These are phyloP conservation scores for Pseudomyrmex pallidus DNA, from an alignment of 1,140 invertebrate species.

Conservation along the genomic window DNA sequence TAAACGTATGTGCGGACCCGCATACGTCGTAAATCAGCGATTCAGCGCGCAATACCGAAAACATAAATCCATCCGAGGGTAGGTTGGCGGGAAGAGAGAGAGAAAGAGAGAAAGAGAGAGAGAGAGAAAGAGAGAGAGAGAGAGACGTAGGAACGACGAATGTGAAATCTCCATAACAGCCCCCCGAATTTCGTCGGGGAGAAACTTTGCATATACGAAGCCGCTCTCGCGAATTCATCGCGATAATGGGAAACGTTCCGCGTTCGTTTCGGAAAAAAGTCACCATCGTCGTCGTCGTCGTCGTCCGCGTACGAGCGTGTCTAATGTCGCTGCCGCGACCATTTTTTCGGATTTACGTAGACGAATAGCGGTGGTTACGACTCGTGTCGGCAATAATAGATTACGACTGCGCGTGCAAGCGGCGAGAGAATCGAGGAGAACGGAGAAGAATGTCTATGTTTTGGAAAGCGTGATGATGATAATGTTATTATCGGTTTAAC, in stretches of 20 bases:
- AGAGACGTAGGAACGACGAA: background rate
- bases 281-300: background rate
- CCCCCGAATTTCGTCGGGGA: slow-evolving; percentile 28
- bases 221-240: slow-evolving; percentile 28
- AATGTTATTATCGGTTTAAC: slow-evolving; percentile 4
- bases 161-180: slow-evolving; percentile 40
- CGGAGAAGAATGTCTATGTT: slow-evolving; percentile 31
- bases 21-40: slow-evolving; percentile 53
- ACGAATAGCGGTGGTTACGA: slow-evolving; percentile 55
- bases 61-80: slow-evolving; percentile 45
- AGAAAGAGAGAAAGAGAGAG: too few relatives aligned
- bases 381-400: slow-evolving; percentile 55
- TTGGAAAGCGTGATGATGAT: slow-evolving; percentile 38
- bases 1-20: slow-evolving; percentile 38
- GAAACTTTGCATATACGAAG: slow-evolving; percentile 26
- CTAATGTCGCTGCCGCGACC: slow-evolving; percentile 30
- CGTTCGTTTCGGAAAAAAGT: slow-evolving; percentile 36
- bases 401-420: slow-evolving; percentile 41
- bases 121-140: too few relatives aligned
- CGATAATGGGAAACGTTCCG: slow-evolving; percentile 44
- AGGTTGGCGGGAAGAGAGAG: too few relatives aligned
- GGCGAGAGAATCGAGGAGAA: slow-evolving; percentile 7
- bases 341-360: slow-evolving; percentile 58
- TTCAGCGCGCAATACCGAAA: slow-evolving; percentile 57
- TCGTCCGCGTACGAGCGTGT: slow-evolving; percentile 31